Percentiles rank a stretch among this genome's conserved stretches.
phyloP scores from a whole-genome alignment of 2,888 invertebrate genomes.

The Drosophila neoperkinsi region DNA sequence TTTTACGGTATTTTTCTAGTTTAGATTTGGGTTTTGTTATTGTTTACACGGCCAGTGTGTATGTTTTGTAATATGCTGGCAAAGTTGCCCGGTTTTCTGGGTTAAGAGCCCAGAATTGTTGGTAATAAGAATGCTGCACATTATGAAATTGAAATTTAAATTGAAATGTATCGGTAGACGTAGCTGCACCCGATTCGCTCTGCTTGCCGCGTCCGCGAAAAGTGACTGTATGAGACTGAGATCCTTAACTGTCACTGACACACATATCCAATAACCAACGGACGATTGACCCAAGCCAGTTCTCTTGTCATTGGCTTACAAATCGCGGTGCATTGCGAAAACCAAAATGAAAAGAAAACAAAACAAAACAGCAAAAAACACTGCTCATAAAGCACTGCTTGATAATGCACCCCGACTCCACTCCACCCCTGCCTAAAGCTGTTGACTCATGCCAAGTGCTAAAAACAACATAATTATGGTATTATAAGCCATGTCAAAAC shows the following conservation, averaged over 20 bases:
- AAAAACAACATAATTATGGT: slow-evolving; percentile 66
- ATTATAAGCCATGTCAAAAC: slow-evolving; percentile 41
- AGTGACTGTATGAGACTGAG: slow-evolving; percentile 34
- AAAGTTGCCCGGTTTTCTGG: slow-evolving; percentile 26
- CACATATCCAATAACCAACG: slow-evolving; percentile 67
- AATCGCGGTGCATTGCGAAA: slow-evolving; percentile 48
- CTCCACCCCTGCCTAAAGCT: slow-evolving; percentile 6
- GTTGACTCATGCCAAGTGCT: slow-evolving; percentile 71
- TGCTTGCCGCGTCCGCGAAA: slow-evolving; percentile 61
- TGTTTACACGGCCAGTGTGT: slow-evolving; percentile 21
- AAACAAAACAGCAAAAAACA: slow-evolving; percentile 35
- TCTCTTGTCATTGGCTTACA: slow-evolving; percentile 58
- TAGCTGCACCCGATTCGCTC: slow-evolving; percentile 49
- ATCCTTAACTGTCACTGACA: slow-evolving; percentile 77
- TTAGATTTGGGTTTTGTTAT: slow-evolving; percentile 14
- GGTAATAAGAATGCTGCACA: slow-evolving; percentile 26
- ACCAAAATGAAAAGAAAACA: slow-evolving; percentile 29
- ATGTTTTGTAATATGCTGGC: slow-evolving; percentile 54
- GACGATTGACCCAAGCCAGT: slow-evolving; percentile 49
- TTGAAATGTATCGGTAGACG: slow-evolving; percentile 28
- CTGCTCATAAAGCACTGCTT: slow-evolving; percentile 59
- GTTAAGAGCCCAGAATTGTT: slow-evolving; percentile 27
- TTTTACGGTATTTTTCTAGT: slow-evolving; percentile 61
- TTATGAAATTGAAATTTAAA: slow-evolving; percentile 41
- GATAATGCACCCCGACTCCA: slow-evolving; percentile 52